Base-by-base conservation (phyloP, 2,888 invertebrate genomes). In the Scaptomyza reducta region DNA sequence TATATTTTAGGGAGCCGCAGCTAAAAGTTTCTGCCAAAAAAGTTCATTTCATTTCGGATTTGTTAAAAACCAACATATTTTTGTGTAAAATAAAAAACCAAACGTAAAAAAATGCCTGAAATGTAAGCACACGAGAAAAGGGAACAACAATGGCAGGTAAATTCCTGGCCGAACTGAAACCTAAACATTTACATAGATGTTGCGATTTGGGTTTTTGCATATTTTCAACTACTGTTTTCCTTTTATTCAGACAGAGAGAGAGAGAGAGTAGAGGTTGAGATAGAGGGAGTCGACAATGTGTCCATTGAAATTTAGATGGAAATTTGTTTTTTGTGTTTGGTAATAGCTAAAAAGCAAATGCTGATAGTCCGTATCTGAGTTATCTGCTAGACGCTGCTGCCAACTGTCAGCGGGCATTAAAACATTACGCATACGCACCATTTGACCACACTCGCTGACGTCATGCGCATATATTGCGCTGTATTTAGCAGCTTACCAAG, bases 31-130 rank as follows among this genome's bases (percentile, higher is more conserved):
- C 73, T 49, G 14, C 38, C 42, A 18, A 73, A 55, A 40, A 82
- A 78, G 65, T 81, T 87, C 67, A 84, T 83, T 82, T 84, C 53
- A 86, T 76, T 82, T 86, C 31, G 82, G 79, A 81, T 81, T 84
- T 78, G 76, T 65, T 77, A 61, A 66, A 80, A 80, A 69, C 57
- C 56, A 70, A 66, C 80, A 83, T 77, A 85, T 86, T 80, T 80
- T 74, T 80, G 41, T 59, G 60, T 4, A 13, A 5, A 16, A 14
- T 14, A 29, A n/a, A 13, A n/a, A 35, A 13, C 11, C n/a, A 35
- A 35, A 29, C 27, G 5, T 10, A 35, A 33, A 46, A 59, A 25
- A 16, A 35, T 29, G 11, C 14, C 44, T 13, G 22, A 62, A 46
- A 63, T 59, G 44, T 41, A 31, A 53, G 41, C 29, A 53, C 35